These are phyloP conservation scores for Helicoverpa zea DNA, from an alignment of 1,140 invertebrate species.

Conservation along the genomic window DNA sequence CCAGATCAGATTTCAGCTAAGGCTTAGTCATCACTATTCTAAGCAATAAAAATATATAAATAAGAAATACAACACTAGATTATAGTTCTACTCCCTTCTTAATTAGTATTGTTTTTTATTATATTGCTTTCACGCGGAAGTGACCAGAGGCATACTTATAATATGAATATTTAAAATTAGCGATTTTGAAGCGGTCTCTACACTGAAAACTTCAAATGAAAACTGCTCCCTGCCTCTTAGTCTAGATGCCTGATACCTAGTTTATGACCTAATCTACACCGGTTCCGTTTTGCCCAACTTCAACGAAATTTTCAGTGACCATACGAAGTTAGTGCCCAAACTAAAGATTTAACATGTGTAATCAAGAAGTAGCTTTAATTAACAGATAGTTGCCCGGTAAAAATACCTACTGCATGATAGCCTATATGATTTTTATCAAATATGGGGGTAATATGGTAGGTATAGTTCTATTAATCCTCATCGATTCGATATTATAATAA, in stretches of 20 bases:
- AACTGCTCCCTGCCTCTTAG: constrained; percentile 32
- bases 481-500: no score
- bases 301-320: constrained; percentile 31
- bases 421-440: constrained; percentile 1
- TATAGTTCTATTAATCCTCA: neutral
- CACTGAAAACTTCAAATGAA: constrained; percentile 55
- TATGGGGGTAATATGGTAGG: neutral
- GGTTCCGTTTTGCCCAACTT: neutral
- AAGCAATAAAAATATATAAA: no score
- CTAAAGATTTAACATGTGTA: constrained; percentile 12
- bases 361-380: constrained; percentile 30
- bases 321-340: constrained; percentile 3
- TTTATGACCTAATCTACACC: neutral
- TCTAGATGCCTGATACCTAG: constrained; percentile 29
- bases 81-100: neutral
- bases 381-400: constrained; percentile 42
- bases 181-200: constrained; percentile 52
- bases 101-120: neutral
- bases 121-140: neutral
- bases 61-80: neutral
- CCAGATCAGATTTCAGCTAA: no score
- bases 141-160: neutral
- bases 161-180: constrained; percentile 8
- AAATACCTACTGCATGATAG: constrained; percentile 44
- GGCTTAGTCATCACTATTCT: neutral